Conservation (phyloP, 1,140 invertebrate species). For the Aphelenchoides avenae region DNA sequence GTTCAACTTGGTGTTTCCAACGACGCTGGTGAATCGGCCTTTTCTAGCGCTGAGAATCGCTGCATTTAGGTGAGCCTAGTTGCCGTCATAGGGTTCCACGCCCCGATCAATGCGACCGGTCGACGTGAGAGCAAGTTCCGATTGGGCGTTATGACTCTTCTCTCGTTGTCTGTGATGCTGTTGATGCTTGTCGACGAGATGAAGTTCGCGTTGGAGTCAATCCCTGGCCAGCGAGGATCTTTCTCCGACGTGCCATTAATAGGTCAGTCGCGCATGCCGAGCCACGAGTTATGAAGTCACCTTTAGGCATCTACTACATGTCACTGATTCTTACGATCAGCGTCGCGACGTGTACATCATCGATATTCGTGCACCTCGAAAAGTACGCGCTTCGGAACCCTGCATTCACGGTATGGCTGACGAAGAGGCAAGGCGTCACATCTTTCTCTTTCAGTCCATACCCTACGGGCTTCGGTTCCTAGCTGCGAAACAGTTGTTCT, state of each 20-base stretch:
- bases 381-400: slow-evolving; percentile 56
- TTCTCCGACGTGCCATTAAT: slow-evolving; percentile 55
- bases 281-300: background rate
- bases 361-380: slow-evolving; percentile 55
- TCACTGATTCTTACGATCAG: slow-evolving; percentile 53
- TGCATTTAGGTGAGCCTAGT: slow-evolving; percentile 43
- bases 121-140: slow-evolving; percentile 56
- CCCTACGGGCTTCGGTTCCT: slow-evolving; percentile 51
- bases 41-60: background rate
- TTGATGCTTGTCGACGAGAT: slow-evolving; percentile 59
- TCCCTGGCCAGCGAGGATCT: slow-evolving; percentile 56
- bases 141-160: slow-evolving; percentile 41
- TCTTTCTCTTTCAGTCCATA: slow-evolving; percentile 42
- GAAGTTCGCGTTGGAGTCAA: slow-evolving; percentile 57
- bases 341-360: slow-evolving; percentile 57
- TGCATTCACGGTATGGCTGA: slow-evolving; percentile 31
- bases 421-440: background rate
- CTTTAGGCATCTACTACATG: slow-evolving; percentile 59
- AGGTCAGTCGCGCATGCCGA: slow-evolving; percentile 19
- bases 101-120: slow-evolving; percentile 58
- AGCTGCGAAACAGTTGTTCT: slow-evolving; percentile 54
- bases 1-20: slow-evolving; percentile 58
- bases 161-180: slow-evolving; percentile 54
- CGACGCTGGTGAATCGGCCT: slow-evolving; percentile 45
- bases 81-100: slow-evolving; percentile 57